phyloP scores from a whole-genome alignment of 2,113 vertebrate species.

The Passer montanus region DNA sequence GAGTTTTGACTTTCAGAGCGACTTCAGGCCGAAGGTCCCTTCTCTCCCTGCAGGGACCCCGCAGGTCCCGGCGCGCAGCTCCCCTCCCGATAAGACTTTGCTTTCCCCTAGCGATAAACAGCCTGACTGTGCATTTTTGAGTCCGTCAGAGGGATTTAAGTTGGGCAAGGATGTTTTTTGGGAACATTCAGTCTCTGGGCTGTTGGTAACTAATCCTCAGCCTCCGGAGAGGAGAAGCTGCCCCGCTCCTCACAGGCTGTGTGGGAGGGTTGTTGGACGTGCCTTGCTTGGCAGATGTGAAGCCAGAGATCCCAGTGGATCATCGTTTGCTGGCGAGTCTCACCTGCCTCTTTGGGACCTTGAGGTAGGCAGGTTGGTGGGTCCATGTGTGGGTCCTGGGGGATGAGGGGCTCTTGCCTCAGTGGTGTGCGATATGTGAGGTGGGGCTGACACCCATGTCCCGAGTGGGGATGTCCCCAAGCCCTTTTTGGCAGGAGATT shows the following conservation, averaged over 20 bases:
- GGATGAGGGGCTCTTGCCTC: fast-evolving
- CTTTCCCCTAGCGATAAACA: background rate
- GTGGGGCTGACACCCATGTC: background rate
- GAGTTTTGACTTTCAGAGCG: background rate
- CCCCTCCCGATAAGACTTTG: background rate
- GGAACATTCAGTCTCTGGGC: conserved; percentile 28
- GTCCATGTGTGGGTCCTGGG: background rate
- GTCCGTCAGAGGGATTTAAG: background rate
- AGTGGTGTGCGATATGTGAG: background rate
- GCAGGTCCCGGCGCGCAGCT: fast-evolving
- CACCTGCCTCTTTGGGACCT: background rate
- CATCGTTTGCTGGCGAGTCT: background rate
- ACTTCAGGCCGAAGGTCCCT: background rate
- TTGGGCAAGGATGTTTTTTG: background rate
- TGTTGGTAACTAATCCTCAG: background rate
- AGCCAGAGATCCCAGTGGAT: background rate
- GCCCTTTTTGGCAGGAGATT: background rate
- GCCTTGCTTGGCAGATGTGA: background rate
- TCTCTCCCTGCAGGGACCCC: background rate
- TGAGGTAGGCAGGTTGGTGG: fast-evolving
- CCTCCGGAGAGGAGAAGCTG: background rate
- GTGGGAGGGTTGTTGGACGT: background rate
- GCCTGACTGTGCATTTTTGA: conserved; percentile 21
- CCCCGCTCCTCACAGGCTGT: background rate
- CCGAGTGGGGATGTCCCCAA: background rate